These are phyloP conservation scores for Liopterus haemorrhoidalis DNA, from an alignment of 2,888 invertebrate genomes.

Conservation along the genomic window DNA sequence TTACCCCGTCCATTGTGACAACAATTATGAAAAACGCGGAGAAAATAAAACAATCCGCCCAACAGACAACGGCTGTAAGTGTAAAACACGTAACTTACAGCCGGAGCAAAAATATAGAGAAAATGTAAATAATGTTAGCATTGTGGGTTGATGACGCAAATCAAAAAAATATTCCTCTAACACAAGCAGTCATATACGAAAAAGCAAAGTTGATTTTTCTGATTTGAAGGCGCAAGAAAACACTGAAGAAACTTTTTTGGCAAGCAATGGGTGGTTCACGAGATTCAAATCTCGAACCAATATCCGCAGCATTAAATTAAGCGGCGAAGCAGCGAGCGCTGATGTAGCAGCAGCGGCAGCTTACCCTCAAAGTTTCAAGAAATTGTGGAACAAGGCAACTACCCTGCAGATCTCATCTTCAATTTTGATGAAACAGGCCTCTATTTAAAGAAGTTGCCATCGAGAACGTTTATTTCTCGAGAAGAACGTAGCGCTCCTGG, in stretches of 20 bases:
- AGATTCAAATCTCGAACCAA: slow-evolving; percentile 17
- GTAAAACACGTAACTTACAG: slow-evolving; percentile 22
- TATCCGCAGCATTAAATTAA: slow-evolving; percentile 12
- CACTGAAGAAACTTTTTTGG: too few relatives aligned
- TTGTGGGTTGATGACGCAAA: too few relatives aligned
- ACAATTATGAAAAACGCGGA: too few relatives aligned
- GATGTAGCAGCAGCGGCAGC: slow-evolving; percentile 10
- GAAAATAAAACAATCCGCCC: too few relatives aligned
- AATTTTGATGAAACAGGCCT: slow-evolving; percentile 8
- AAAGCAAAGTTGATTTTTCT: slow-evolving; percentile 14
- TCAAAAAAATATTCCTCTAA: too few relatives aligned
- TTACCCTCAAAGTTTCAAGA: too few relatives aligned
- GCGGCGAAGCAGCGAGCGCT: slow-evolving; percentile 8
- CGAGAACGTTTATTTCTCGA: slow-evolving; percentile 1
- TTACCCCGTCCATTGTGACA: slow-evolving; percentile 2
- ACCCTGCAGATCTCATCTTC: too few relatives aligned
- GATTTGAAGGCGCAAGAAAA: slow-evolving; percentile 15
- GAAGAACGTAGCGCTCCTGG: slow-evolving; percentile 15
- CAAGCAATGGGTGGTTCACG: slow-evolving; percentile 13
- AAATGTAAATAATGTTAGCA: slow-evolving; percentile 17
- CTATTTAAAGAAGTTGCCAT: too few relatives aligned
- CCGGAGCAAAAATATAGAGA: too few relatives aligned
- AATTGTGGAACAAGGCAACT: too few relatives aligned
- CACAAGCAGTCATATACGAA: slow-evolving; percentile 13
- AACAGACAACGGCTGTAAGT: too few relatives aligned